These are phyloP conservation scores for Ctenodactylus gundi DNA, from an alignment of 2,113 vertebrate genomes.

Conservation along the genomic window DNA sequence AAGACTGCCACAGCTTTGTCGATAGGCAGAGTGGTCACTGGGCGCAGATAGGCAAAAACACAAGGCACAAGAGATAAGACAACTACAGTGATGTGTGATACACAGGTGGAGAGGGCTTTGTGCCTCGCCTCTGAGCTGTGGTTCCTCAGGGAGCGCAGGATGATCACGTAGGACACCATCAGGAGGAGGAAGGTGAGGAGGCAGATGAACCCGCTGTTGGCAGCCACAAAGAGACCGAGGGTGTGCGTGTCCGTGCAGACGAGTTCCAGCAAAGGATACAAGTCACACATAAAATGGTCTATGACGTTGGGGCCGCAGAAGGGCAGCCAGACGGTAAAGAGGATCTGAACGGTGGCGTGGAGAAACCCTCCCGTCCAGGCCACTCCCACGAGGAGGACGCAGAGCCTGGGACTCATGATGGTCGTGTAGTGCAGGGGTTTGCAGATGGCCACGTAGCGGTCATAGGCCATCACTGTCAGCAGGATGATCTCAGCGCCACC, in stretches of 20 bases:
- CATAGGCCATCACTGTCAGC: conserved; percentile 34
- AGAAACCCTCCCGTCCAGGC: conserved; percentile 61
- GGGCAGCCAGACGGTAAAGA: conserved; percentile 52
- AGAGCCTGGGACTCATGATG: conserved; percentile 6
- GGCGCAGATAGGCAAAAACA: conserved; percentile 65
- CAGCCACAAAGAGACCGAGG: neutral
- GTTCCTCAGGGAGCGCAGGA: conserved; percentile 56
- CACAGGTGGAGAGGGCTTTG: conserved; percentile 76
- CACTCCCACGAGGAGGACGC: conserved; percentile 1
- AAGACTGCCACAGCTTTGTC: conserved; percentile 76
- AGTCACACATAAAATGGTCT: conserved; percentile 76
- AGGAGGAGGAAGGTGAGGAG: conserved; percentile 73
- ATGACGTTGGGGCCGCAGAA: conserved; percentile 79
- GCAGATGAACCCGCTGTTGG: conserved; percentile 65
- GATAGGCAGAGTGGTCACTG: neutral
- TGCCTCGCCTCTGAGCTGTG: neutral
- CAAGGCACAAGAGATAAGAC: conserved; percentile 74
- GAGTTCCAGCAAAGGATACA: conserved; percentile 68
- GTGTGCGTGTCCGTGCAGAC: conserved; percentile 40
- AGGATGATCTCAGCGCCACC: conserved; percentile 14
- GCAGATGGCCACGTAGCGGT: conserved; percentile 72
- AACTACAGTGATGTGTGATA: conserved; percentile 74
- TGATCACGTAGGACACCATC: conserved; percentile 56
- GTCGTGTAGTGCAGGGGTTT: conserved; percentile 64
- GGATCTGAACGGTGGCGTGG: conserved; percentile 68